Conservation (phyloP, 2,797 vertebrate species). For the Arctocebus calabarensis region DNA sequence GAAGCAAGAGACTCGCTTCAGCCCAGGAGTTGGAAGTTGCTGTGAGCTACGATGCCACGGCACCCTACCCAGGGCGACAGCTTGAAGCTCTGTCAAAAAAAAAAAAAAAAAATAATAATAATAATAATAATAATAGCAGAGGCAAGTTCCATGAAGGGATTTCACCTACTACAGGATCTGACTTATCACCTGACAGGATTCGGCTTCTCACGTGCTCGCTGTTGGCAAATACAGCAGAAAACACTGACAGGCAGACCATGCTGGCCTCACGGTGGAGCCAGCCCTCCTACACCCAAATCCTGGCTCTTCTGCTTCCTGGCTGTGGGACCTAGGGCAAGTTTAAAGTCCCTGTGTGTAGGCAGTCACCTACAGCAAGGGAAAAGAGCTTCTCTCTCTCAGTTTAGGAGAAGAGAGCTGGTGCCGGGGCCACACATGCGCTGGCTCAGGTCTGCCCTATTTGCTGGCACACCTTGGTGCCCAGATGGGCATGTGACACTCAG, state of each 20-base stretch:
- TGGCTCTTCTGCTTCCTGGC: background rate
- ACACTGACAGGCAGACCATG: background rate
- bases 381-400: no score
- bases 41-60: no score
- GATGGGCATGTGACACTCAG: accelerated
- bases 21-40: no score
- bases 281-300: background rate
- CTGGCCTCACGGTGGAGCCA: accelerated
- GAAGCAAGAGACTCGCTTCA: no score
- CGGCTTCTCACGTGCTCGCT: background rate
- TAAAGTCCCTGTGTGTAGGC: accelerated
- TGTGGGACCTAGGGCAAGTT: background rate
- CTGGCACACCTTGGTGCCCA: accelerated
- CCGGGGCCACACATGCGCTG: background rate
- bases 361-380: background rate
- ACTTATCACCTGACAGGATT: background rate
- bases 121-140: background rate
- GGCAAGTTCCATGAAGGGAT: background rate
- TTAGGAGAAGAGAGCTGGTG: background rate
- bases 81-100: no score
- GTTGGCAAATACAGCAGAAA: background rate
- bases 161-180: accelerated
- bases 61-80: no score
- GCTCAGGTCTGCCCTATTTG: background rate
- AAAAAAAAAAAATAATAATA: no score